Evolutionary conservation across 2,113 vertebrate genomes (phyloP).

Genomic region (Zeus faber): DNA sequence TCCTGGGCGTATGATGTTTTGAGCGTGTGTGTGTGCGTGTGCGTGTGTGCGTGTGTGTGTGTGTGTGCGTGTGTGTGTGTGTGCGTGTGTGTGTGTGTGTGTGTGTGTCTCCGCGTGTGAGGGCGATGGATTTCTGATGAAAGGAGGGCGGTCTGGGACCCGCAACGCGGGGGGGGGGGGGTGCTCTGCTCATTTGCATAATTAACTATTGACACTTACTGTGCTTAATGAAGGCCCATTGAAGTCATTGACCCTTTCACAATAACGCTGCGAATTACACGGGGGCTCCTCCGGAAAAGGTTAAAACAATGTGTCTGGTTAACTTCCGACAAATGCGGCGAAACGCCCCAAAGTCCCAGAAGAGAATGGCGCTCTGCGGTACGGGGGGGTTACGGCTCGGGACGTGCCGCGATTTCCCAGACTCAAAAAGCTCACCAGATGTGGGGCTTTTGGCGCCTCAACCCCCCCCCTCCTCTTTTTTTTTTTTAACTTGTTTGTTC

Average conservation of each 20-base stretch:
- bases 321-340: conserved; percentile 55
- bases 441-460: conserved; percentile 20
- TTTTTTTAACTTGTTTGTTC: too few relatives aligned
- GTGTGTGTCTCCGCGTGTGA: conserved; percentile 31
- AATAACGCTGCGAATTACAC: conserved; percentile 70
- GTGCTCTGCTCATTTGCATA: conserved; percentile 73
- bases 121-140: neutral
- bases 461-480: neutral
- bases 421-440: conserved; percentile 29
- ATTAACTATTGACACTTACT: conserved; percentile 79
- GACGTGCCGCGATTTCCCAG: conserved; percentile 46
- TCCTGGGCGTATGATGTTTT: conserved; percentile 42
- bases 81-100: conserved; percentile 38
- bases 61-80: conserved; percentile 43
- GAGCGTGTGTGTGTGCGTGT: conserved; percentile 38
- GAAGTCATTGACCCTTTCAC: conserved; percentile 66
- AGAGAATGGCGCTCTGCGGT: conserved; percentile 25
- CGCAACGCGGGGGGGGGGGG: conserved; percentile 54
- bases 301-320: conserved; percentile 73
- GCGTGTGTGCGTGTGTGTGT: conserved; percentile 31
- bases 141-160: conserved; percentile 61
- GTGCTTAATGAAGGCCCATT: conserved; percentile 75
- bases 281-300: conserved; percentile 59
- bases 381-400: conserved; percentile 36
- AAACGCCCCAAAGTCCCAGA: conserved; percentile 47